Base-by-base conservation (phyloP, 2,797 vertebrate genomes). In the Choloepus didactylus region DNA sequence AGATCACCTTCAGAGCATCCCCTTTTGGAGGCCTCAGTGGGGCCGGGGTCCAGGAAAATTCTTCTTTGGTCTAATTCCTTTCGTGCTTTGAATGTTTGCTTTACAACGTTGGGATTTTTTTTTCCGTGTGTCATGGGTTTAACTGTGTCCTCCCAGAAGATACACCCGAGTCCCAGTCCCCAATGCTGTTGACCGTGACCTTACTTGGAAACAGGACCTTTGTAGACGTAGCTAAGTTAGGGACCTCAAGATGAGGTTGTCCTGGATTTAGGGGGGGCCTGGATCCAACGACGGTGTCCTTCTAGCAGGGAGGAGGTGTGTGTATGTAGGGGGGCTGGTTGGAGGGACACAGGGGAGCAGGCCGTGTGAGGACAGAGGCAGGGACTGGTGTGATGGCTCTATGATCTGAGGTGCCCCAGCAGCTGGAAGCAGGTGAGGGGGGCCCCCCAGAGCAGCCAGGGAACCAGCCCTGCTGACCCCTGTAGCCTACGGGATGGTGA, bases 321-420 rank as follows among this genome's bases (percentile, higher is more conserved):
- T 44, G 41, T 35, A 35, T 44, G 41, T 5, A 3, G 23, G 29
- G 3, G 9, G 6, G 7, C 5, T 2, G 7, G 6, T 0, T 62
- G 19, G 49, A 27, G 41, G 41, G 76, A 60, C 1, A 25, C 14
- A 29, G 31, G 23, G 56, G 25, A 2, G 16, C 15, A 16, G n/a
- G 49, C 49, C 12, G 49, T 12, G 49, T 1, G 49, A 49, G 4
- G 29, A 10, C 35, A 27, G 69, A 29, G 19, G 16, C 56, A 5
- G 56, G 56, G 7, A 19, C 56, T 21, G 19, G 1, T 19, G 56
- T 19, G 56, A 21, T 18, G 18, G 18, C 5, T 21, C 18, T 21
- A 6, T 19, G 19, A 6, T 19, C 56, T 56, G 56, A 6, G 18
- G 19, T 1, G 15, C 6, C 56, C 56, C 11, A 0, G n/a, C 3